Conservation (phyloP, 1,140 invertebrate genomes). For the Dendrolimus kikuchii region DNA sequence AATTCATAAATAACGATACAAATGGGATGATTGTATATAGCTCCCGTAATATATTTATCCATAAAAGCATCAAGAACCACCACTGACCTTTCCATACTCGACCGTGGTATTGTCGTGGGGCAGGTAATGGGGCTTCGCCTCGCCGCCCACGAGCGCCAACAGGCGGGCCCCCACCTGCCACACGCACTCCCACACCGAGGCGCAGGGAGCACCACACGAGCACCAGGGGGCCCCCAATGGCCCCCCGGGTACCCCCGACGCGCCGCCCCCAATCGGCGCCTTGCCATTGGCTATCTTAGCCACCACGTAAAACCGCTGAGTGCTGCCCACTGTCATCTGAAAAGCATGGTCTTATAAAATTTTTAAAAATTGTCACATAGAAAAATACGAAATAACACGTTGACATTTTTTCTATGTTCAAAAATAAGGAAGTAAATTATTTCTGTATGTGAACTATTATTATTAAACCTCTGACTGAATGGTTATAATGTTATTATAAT, state of each 20-base stretch:
- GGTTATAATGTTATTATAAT: no score
- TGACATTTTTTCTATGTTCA: no score
- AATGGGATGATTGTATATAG: no score
- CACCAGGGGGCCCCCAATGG: slow-evolving; percentile 5
- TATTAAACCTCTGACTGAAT: no score
- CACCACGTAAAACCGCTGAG: slow-evolving; percentile 88
- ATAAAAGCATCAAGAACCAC: no score
- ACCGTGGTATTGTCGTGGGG: slow-evolving; percentile 40
- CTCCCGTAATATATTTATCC: no score
- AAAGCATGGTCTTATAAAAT: not conserved
- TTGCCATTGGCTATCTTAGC: slow-evolving; percentile 78
- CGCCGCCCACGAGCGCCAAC: slow-evolving; percentile 75
- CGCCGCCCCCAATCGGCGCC: slow-evolving; percentile 1
- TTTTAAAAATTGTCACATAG: no score
- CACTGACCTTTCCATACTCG: slow-evolving; percentile 61
- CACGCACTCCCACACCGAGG: slow-evolving; percentile 89
- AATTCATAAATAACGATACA: no score
- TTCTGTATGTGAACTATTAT: no score
- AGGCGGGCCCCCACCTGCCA: slow-evolving; percentile 89
- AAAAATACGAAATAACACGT: no score
- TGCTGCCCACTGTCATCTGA: slow-evolving; percentile 81
- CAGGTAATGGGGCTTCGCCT: slow-evolving; percentile 39
- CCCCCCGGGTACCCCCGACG: not conserved
- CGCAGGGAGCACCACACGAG: slow-evolving; percentile 19
- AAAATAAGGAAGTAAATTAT: no score